These are phyloP conservation scores for Druceiella hillmani DNA, from an alignment of 2,888 invertebrate genomes.

Conservation along the genomic window DNA sequence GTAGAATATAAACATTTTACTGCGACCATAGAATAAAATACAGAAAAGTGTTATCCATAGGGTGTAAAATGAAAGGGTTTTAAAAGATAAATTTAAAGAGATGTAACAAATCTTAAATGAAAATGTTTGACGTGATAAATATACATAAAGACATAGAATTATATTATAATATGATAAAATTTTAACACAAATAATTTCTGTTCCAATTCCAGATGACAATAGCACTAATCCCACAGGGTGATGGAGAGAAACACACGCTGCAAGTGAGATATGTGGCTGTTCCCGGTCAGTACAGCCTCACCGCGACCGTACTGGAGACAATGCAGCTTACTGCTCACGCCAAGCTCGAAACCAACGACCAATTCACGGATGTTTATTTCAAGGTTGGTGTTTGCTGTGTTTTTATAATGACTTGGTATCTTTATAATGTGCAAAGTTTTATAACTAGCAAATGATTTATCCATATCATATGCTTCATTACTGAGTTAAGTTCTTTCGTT, in stretches of 20 bases:
- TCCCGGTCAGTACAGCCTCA: constrained; percentile 29
- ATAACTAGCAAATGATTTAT: too few species aligned
- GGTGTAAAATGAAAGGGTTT: too few species aligned
- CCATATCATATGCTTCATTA: too few species aligned
- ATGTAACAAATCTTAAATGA: too few species aligned
- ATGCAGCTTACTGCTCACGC: constrained; percentile 35
- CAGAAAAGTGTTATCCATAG: too few species aligned
- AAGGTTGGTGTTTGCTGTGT: too few species aligned
- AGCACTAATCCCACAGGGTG: constrained; percentile 35
- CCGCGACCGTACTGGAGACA: constrained; percentile 35
- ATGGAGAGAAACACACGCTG: constrained; percentile 33
- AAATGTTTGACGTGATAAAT: too few species aligned
- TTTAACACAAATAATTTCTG: background rate
- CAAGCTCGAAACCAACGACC: constrained; percentile 31
- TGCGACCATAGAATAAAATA: too few species aligned
- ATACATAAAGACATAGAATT: too few species aligned
- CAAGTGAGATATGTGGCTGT: constrained; percentile 32
- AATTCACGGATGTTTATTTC: constrained; percentile 39
- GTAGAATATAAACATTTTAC: too few species aligned
- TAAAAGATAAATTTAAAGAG: too few species aligned
- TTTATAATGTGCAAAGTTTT: background rate
- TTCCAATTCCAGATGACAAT: constrained; percentile 33
- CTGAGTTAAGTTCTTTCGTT: too few species aligned
- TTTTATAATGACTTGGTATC: background rate
- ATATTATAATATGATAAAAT: background rate